phyloP scores from a whole-genome alignment of 2,113 vertebrate species.

The Urocynchramus pylzowi region DNA sequence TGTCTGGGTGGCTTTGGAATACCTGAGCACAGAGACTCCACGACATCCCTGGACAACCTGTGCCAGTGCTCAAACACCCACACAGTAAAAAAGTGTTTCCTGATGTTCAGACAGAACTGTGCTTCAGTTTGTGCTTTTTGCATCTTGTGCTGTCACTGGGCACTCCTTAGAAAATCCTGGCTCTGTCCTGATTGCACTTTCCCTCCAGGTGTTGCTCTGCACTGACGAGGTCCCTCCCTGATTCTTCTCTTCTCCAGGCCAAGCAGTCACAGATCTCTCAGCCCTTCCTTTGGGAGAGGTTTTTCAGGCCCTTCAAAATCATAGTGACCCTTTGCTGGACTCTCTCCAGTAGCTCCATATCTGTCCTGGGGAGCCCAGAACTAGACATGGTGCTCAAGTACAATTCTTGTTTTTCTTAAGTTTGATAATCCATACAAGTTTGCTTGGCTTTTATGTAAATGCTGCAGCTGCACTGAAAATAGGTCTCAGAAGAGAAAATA shows the following conservation, averaged over 20 bases:
- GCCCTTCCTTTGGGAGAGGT: not conserved
- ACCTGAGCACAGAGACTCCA: not conserved
- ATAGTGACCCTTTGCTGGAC: not conserved
- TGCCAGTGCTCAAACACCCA: not conserved
- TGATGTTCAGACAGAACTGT: not conserved
- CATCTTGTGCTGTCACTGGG: not conserved
- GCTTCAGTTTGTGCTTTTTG: not conserved
- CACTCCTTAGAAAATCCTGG: not conserved
- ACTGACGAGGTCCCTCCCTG: not conserved
- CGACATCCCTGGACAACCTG: not conserved
- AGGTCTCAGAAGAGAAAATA: conserved; percentile 36
- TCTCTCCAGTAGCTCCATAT: not conserved
- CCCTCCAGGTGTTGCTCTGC: not conserved
- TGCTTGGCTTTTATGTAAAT: not conserved
- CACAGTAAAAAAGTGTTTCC: not conserved
- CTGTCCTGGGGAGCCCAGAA: not conserved
- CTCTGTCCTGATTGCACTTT: not conserved
- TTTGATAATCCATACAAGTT: not conserved
- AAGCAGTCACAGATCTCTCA: not conserved
- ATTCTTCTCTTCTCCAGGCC: not conserved
- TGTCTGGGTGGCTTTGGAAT: not conserved
- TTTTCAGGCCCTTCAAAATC: not conserved
- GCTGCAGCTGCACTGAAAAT: not conserved
- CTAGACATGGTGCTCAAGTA: not conserved
- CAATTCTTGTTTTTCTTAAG: not conserved